Evolutionary conservation across 2,888 invertebrate genomes (phyloP), one percentile per base, ranked within the genome.

Genomic region (Tinea pellionella): DNA sequence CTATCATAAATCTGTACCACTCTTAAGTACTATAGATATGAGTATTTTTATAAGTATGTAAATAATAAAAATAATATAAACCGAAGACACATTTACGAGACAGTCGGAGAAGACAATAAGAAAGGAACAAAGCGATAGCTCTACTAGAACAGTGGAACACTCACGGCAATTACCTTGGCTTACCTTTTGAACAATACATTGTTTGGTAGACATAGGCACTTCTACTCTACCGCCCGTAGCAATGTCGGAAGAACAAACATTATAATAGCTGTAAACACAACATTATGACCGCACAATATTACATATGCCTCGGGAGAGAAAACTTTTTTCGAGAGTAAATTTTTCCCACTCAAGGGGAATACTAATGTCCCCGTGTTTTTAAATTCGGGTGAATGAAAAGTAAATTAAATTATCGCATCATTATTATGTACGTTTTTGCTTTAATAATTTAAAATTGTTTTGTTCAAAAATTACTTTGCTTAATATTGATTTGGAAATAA

Each of bases 241-340:
- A 47, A 47, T 47, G 47, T 47, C n/a, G 13, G 16, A 24, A 13
- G n/a, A 53, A 53, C 53, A 53, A 53, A 53, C 53, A 53, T 53
- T 53, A 53, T 51, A 51, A 51, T 53, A 53, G 53, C 53, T 53
- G 53, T 53, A 24, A 19, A 18, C 53, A 53, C 53, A 53, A 53
- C 12, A 53, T 18, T 24, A 53, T 24, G 53, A 24, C 53, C 53
- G 12, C 53, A 53, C 24, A 6, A 24, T 6, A 53, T 24, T 24
- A 24, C 3, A 32, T 59, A 59, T 18, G 18, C n/a, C 18, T 59
- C 41, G 2, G 18, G 42, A 12, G 42, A 41, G n/a, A 11, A 59
- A 59, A 63, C 57, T 59, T 61, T 63, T 64, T 61, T 61, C 41
- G 57, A 59, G 61, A 55, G 60, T 61, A 59, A 61, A 60, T 61